These are phyloP conservation scores for Nephrocerus scutellatus DNA, from an alignment of 2,888 invertebrate species.

Conservation along the genomic window DNA sequence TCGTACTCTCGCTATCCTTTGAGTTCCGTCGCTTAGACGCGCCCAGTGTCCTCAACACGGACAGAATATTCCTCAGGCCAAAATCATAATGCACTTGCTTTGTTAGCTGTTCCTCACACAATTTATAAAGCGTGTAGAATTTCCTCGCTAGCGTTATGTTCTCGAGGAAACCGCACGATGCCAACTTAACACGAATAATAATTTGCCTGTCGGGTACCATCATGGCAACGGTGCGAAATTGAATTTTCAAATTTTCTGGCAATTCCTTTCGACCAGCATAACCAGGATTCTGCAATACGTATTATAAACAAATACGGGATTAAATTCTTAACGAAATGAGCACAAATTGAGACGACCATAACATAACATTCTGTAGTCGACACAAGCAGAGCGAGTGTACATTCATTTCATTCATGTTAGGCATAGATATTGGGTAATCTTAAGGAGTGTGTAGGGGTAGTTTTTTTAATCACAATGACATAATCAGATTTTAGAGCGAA, in stretches of 20 bases:
- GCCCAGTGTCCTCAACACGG: slow-evolving; percentile 86
- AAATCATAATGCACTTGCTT: slow-evolving; percentile 99
- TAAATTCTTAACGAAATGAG: background rate
- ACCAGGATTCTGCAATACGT: slow-evolving; percentile 74
- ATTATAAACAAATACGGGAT: background rate
- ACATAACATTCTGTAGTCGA: too few relatives aligned
- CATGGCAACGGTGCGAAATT: slow-evolving; percentile 97
- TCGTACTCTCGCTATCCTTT: slow-evolving; percentile 89
- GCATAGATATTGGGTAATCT: too few relatives aligned
- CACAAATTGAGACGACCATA: too few relatives aligned
- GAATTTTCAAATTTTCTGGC: slow-evolving; percentile 95
- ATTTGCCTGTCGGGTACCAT: slow-evolving; percentile 98
- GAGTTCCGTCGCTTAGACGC: slow-evolving; percentile 85
- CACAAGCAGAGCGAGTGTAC: too few relatives aligned
- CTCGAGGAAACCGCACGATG: slow-evolving; percentile 92
- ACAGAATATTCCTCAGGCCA: slow-evolving; percentile 89
- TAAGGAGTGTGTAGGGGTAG: too few relatives aligned
- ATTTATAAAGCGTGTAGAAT: slow-evolving; percentile 92
- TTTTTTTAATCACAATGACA: too few relatives aligned
- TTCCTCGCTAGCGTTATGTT: slow-evolving; percentile 92
- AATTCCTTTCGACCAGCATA: slow-evolving; percentile 94
- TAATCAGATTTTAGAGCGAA: too few relatives aligned
- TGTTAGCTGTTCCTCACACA: slow-evolving; percentile 94
- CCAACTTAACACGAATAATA: slow-evolving; percentile 91
- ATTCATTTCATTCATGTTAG: too few relatives aligned